These are phyloP conservation scores for Amphiprion clarkii DNA, from an alignment of 2,797 vertebrate species.

Conservation along the genomic window DNA sequence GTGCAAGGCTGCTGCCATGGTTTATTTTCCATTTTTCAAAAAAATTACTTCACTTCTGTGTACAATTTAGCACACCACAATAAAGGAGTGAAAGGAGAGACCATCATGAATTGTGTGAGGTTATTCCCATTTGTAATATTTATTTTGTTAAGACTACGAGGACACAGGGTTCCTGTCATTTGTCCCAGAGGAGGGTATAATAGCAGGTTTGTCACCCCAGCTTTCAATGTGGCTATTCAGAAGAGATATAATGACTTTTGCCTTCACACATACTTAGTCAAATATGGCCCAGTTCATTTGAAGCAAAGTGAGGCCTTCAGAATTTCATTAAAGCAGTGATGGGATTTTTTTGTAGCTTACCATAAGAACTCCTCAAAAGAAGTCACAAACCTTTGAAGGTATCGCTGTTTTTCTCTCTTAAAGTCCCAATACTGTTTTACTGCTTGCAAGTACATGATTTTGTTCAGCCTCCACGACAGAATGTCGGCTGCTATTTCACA, in stretches of 20 bases:
- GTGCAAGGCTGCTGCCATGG: too few species aligned
- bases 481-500: slow-evolving; percentile 11
- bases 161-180: neutral
- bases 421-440: neutral
- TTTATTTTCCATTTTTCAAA: too few species aligned
- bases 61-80: too few species aligned
- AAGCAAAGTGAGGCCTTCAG: neutral
- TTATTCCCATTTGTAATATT: neutral
- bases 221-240: neutral
- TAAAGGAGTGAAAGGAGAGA: neutral
- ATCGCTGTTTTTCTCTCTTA: neutral
- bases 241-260: neutral
- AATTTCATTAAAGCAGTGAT: slow-evolving; percentile 2
- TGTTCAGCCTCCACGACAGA: slow-evolving; percentile 4
- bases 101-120: neutral
- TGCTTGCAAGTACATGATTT: too few species aligned
- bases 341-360: neutral
- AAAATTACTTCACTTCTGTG: neutral
- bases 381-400: slow-evolving; percentile 8
- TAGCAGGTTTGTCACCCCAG: neutral
- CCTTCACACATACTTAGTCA: neutral
- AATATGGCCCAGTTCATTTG: slow-evolving; percentile 5
- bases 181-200: neutral
- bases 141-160: neutral
- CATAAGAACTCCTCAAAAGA: slow-evolving; percentile 3